Evolutionary conservation across 2,113 vertebrate species (phyloP).

Genomic region (Chloebia gouldiae): DNA sequence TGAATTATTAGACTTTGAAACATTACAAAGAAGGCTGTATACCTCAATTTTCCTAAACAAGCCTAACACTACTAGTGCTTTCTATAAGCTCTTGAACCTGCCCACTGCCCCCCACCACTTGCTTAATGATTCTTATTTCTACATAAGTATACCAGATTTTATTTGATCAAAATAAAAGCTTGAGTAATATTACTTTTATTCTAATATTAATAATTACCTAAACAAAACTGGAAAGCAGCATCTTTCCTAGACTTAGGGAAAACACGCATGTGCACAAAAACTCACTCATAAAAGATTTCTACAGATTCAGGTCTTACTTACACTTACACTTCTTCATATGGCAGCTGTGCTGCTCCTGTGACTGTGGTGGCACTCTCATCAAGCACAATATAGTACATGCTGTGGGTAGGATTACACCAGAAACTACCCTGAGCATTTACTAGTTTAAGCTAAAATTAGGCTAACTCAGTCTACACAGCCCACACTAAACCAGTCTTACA

Average conservation of each 20-base stretch:
- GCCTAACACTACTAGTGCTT: not conserved
- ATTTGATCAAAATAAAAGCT: not conserved
- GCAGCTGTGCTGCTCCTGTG: not conserved
- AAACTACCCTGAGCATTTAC: not conserved
- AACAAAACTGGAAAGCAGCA: not conserved
- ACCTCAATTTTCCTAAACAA: not conserved
- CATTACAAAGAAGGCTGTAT: not conserved
- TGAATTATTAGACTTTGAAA: conserved; percentile 34
- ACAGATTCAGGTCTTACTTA: not conserved
- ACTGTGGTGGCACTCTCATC: not conserved
- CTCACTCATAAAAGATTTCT: not conserved
- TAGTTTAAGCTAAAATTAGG: not conserved
- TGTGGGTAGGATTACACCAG: not conserved
- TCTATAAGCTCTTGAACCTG: not conserved
- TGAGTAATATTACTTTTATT: not conserved
- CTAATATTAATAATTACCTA: not conserved
- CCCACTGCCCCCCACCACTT: not conserved
- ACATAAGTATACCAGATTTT: not conserved
- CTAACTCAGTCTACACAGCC: not conserved
- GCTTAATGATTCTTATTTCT: not conserved
- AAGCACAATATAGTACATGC: not conserved
- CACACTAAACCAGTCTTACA: not conserved
- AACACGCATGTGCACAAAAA: accelerated
- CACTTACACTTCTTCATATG: not conserved
- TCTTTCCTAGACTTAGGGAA: not conserved